Evolutionary conservation across 2,797 vertebrate species (phyloP).

Genomic region (Taeniopygia guttata): DNA sequence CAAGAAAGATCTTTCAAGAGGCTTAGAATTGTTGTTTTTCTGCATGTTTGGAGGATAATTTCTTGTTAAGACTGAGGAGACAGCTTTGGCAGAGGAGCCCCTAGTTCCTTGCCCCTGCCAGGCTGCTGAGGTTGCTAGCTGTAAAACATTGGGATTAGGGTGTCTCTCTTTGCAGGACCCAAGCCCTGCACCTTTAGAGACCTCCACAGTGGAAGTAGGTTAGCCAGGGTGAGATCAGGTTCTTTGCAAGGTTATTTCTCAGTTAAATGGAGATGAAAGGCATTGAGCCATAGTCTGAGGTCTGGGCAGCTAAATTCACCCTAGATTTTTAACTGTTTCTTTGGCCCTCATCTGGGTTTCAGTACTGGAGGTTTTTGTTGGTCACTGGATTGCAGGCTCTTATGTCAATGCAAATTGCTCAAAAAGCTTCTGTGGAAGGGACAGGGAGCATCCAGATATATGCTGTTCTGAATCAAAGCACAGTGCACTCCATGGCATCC

Average conservation of each 20-base stretch:
- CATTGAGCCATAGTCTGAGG: not conserved
- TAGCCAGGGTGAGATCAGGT: not conserved
- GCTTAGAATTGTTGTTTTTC: not conserved
- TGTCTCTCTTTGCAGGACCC: not conserved
- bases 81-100: not conserved
- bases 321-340: not conserved
- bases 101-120: not conserved
- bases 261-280: not conserved
- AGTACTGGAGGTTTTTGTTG: not conserved
- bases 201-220: not conserved
- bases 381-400: not conserved
- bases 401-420: not conserved
- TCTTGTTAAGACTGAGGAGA: not conserved
- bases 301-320: not conserved
- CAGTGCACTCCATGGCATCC: not conserved
- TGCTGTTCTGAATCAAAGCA: not conserved
- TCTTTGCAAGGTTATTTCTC: not conserved
- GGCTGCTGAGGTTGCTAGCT: not conserved
- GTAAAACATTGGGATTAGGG: accelerated
- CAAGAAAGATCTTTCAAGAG: not conserved
- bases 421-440: not conserved
- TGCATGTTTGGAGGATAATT: not conserved
- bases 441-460: not conserved
- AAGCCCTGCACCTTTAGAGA: not conserved
- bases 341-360: not conserved